These are phyloP conservation scores for Anguilla megastoma DNA, from an alignment of 2,797 vertebrate species.

Conservation along the genomic window DNA sequence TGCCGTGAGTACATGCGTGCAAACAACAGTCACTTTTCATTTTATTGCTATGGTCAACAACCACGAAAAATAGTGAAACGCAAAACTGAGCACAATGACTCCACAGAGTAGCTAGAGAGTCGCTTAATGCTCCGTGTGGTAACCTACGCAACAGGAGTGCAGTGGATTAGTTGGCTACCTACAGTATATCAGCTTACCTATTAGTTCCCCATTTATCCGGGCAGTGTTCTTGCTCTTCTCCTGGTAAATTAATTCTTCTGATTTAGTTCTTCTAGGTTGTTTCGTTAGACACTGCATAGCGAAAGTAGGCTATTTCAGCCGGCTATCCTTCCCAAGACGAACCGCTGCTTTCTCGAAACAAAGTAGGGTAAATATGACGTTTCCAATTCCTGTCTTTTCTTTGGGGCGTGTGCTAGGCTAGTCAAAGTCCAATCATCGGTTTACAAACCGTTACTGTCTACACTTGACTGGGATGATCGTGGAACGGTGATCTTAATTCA, in stretches of 20 bases:
- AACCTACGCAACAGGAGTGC: not conserved
- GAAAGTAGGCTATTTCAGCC: not conserved
- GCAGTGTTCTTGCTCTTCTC: constrained; percentile 71
- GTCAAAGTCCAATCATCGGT: constrained; percentile 10
- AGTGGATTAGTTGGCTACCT: not conserved
- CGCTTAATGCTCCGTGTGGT: not conserved
- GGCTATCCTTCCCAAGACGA: not conserved
- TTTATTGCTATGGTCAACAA: not conserved
- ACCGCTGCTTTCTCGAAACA: not conserved
- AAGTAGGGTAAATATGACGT: constrained; percentile 21
- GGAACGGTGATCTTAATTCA: not conserved
- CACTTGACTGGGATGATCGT: not conserved
- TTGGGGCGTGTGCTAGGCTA: constrained; percentile 9
- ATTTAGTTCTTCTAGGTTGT: constrained; percentile 63
- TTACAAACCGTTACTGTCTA: not conserved
- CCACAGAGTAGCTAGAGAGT: not conserved
- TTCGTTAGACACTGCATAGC: constrained; percentile 80
- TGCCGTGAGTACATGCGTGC: not conserved
- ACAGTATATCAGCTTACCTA: constrained; percentile 76
- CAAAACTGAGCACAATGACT: not conserved
- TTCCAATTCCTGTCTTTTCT: constrained; percentile 3
- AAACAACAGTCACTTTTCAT: not conserved
- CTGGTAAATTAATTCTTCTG: constrained; percentile 69
- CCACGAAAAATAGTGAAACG: not conserved
- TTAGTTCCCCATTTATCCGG: constrained; percentile 73